phyloP scores from a whole-genome alignment of 1,140 invertebrate species.

The Geopemphigus sp. region DNA sequence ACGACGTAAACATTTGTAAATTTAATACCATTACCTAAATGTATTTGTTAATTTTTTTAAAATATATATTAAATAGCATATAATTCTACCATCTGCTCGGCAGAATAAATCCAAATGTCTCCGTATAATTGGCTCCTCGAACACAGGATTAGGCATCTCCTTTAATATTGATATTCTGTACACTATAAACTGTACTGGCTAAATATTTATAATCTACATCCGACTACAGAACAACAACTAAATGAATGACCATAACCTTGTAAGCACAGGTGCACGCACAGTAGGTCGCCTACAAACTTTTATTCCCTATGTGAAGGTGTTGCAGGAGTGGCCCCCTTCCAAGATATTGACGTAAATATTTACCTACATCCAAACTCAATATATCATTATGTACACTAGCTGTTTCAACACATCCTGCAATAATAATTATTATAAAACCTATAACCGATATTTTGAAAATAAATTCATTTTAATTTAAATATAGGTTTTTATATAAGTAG shows the following conservation, averaged over 20 bases:
- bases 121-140: conserved; percentile 25
- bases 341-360: conserved; percentile 12
- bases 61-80: conserved; percentile 2
- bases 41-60: not conserved
- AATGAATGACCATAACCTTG: conserved; percentile 44
- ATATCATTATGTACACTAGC: not conserved
- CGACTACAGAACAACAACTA: conserved; percentile 16
- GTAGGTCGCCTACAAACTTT: conserved; percentile 41
- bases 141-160: conserved; percentile 41
- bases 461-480: not conserved
- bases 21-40: not conserved
- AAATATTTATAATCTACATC: conserved; percentile 32
- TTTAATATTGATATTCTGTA: not conserved
- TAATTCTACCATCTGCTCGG: conserved; percentile 32
- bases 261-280: conserved; percentile 18
- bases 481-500: not conserved
- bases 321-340: conserved; percentile 46
- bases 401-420: conserved; percentile 19
- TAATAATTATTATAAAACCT: conserved; percentile 1
- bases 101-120: conserved; percentile 41
- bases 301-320: conserved; percentile 38
- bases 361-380: conserved; percentile 23
- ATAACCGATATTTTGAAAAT: not conserved
- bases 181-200: conserved; percentile 23
- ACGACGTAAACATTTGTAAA: not conserved